A percentile compares a stretch with the other conserved stretches of the same genome.
phyloP scores from a whole-genome alignment of 2,113 vertebrate species.

The Dendrocopos noguchii region DNA sequence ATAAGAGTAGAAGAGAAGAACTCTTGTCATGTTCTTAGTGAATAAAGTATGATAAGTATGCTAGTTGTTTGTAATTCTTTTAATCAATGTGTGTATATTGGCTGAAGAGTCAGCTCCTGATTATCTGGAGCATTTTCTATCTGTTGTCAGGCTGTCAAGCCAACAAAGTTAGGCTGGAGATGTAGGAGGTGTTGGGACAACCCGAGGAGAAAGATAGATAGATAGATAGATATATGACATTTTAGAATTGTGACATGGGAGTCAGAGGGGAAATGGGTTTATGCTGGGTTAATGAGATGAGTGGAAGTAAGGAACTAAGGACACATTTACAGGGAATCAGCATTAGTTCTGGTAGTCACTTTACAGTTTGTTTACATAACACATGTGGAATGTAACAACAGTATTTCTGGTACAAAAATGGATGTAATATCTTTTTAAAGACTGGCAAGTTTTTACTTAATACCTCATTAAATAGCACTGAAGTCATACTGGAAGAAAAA shows the following conservation, averaged over 20 bases:
- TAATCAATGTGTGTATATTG: neutral
- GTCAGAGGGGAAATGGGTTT: neutral
- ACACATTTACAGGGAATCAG: neutral
- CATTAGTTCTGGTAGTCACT: neutral
- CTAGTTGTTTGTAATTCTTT: neutral
- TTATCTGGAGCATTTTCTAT: neutral
- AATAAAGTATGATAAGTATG: neutral
- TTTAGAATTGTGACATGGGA: neutral
- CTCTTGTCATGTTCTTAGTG: neutral
- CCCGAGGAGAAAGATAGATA: neutral
- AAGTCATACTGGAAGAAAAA: neutral
- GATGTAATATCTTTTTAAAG: neutral
- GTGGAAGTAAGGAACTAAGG: neutral
- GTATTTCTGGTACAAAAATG: neutral
- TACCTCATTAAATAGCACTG: neutral
- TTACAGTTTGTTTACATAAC: neutral
- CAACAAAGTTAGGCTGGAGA: neutral
- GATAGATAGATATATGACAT: neutral
- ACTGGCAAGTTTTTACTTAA: neutral
- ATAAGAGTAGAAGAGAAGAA: neutral
- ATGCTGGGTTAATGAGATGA: neutral
- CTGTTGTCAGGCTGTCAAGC: neutral
- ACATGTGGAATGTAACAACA: neutral
- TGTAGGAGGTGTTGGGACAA: rapidly evolving
- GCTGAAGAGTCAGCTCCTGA: neutral